Base-by-base conservation (phyloP, 2,888 invertebrate genomes). In the Myopa testacea region DNA sequence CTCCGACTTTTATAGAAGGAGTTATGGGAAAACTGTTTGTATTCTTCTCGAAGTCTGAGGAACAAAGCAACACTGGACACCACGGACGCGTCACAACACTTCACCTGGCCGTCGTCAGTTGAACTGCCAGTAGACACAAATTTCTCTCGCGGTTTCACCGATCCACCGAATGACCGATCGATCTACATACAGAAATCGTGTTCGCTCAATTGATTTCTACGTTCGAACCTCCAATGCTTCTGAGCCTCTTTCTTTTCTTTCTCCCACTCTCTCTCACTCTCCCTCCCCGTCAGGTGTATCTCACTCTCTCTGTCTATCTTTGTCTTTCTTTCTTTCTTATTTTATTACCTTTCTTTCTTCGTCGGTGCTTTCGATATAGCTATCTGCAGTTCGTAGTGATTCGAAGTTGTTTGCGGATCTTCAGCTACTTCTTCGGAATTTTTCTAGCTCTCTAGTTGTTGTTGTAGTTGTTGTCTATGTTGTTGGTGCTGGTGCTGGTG, bases 91-190 rank as follows among this genome's bases (percentile, higher is more conserved):
- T 4, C 34, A 84, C 83, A 82, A 85, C 86, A 85, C 80, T 82
- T 81, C 80, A 81, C 82, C 80, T 80, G 73, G 82, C 78, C 81
- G 78, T 60, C 69, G 73, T 69, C 67, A 80, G 76, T 80, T 85
- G 84, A 87, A 87, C 87, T 87, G 87, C 84, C 84, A 82, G 79
- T 83, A 83, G 76, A 80, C 81, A 81, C 82, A 83, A 79, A 83
- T 87, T 87, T 87, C 86, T 86, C 82, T 85, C 83, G 80, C 84
- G 84, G 83, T 87, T 87, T 87, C 87, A 81, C 79, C 80, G 79
- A 75, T 74, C 79, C 68, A 34, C 84, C 78, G 71, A 34, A 19
- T 19, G 52, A 38, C 52, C 52, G n/a, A 34, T 70, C 26, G 58
- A 52, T 34, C 63, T 60, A 45, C 60, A 19, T 73, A 37, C 16